phyloP scores from a whole-genome alignment of 2,113 vertebrate genomes.

The Seriola quinqueradiata region DNA sequence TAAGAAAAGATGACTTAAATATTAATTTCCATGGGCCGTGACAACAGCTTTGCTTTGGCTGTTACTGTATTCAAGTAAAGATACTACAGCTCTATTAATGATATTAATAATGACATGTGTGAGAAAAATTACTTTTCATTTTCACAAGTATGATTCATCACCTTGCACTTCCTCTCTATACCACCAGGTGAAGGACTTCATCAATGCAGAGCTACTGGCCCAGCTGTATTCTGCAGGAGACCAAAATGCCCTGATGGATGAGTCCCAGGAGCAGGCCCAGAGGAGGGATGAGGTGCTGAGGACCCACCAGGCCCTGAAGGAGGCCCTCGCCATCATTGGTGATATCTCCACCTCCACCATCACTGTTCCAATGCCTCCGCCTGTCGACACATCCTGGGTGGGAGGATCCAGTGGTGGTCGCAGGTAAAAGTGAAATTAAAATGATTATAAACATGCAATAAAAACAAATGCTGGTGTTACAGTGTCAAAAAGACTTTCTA shows the following conservation, averaged over 20 bases:
- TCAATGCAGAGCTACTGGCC: conserved; percentile 95
- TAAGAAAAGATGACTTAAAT: conserved; percentile 74
- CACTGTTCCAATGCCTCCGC: conserved; percentile 90
- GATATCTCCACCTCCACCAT: conserved; percentile 93
- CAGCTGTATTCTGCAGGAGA: conserved; percentile 95
- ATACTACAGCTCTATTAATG: not conserved
- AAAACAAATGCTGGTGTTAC: not conserved
- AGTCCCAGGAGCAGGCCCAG: conserved; percentile 94
- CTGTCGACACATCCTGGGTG: conserved; percentile 91
- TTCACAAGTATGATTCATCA: not conserved
- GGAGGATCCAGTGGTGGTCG: conserved; percentile 73
- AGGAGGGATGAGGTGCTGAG: conserved; percentile 91
- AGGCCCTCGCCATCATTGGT: conserved; percentile 92
- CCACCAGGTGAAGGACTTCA: conserved; percentile 95
- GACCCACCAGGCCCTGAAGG: conserved; percentile 92
- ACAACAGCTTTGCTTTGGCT: not conserved
- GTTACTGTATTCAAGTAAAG: not conserved
- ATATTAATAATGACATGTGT: not conserved
- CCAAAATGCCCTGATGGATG: conserved; percentile 95
- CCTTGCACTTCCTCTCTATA: conserved; percentile 15
- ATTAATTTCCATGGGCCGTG: no score
- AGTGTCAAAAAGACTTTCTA: not conserved
- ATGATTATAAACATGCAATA: not conserved
- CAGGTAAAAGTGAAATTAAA: conserved; percentile 53
- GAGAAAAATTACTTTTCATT: not conserved